A percentile compares a stretch with the other conserved stretches of the same genome.
Conservation (phyloP, 2,113 vertebrate genomes). For the Vanacampus margaritifer region DNA sequence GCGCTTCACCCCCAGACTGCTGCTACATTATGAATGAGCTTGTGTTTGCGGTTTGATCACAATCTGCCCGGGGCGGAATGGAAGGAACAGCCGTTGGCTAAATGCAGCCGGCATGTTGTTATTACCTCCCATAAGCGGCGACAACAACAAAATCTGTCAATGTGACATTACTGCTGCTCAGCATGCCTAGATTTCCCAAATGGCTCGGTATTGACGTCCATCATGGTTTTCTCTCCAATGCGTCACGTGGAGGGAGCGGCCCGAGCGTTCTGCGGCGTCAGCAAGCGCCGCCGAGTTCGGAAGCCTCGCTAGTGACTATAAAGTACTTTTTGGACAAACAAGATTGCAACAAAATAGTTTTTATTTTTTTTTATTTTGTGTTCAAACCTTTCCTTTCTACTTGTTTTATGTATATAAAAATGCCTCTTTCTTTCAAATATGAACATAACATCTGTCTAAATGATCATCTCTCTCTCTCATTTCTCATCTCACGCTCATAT, state of each 20-base stretch:
- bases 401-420: no score
- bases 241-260: neutral
- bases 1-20: neutral
- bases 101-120: neutral
- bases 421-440: no score
- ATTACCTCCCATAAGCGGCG: conserved; percentile 3
- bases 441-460: no score
- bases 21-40: conserved; percentile 5
- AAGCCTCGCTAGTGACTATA: neutral
- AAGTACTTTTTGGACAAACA: neutral
- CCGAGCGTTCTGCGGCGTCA: neutral
- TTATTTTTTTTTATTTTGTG: no score
- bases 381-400: no score
- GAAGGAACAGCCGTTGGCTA: conserved; percentile 1
- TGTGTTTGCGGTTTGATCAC: conserved; percentile 2
- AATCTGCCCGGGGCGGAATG: neutral
- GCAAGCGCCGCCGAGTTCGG: neutral
- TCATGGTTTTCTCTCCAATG: neutral
- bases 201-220: neutral
- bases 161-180: conserved; percentile 1
- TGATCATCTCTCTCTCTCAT: no score
- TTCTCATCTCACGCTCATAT: no score
- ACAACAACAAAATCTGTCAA: conserved; percentile 5
- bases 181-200: conserved; percentile 8
- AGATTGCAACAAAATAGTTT: no score